These are phyloP conservation scores for Denticeps clupeoides DNA, from an alignment of 2,797 vertebrate species.

Conservation along the genomic window DNA sequence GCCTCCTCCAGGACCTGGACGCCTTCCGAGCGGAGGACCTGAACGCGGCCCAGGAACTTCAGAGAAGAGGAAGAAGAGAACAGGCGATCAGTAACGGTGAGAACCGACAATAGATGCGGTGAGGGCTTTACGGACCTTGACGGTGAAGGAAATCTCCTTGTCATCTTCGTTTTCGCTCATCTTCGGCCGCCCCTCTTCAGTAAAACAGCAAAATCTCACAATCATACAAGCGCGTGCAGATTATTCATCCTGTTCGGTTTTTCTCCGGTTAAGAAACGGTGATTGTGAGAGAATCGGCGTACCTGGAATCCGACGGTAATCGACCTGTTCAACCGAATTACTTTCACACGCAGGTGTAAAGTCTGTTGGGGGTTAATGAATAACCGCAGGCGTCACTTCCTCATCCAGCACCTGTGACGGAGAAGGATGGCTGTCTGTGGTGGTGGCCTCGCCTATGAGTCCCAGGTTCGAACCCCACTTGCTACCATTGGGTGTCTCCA, in stretches of 20 bases:
- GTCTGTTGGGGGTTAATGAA: slow-evolving; percentile 3
- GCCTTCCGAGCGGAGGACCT: slow-evolving; percentile 46
- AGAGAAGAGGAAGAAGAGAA: neutral
- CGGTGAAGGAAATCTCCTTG: slow-evolving; percentile 52
- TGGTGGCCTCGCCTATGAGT: too few species aligned
- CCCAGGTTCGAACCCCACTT: too few species aligned
- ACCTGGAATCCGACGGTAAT: too few species aligned
- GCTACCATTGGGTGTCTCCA: too few species aligned
- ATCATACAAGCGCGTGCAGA: too few species aligned
- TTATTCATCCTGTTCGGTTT: too few species aligned
- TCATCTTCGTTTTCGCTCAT: slow-evolving; percentile 53
- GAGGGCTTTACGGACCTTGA: slow-evolving; percentile 42
- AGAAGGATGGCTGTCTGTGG: too few species aligned
- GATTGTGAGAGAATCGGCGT: too few species aligned
- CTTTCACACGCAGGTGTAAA: neutral
- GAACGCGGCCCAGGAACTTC: slow-evolving; percentile 55
- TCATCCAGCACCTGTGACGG: neutral
- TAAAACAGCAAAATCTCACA: neutral
- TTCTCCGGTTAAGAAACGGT: too few species aligned
- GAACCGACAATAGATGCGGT: neutral
- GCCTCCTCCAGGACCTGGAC: slow-evolving; percentile 49
- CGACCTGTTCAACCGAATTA: too few species aligned
- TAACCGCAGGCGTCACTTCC: neutral
- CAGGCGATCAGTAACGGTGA: neutral
- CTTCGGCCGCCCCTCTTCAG: neutral